Conservation (phyloP, 2,113 vertebrate species). For the Calonectris borealis region DNA sequence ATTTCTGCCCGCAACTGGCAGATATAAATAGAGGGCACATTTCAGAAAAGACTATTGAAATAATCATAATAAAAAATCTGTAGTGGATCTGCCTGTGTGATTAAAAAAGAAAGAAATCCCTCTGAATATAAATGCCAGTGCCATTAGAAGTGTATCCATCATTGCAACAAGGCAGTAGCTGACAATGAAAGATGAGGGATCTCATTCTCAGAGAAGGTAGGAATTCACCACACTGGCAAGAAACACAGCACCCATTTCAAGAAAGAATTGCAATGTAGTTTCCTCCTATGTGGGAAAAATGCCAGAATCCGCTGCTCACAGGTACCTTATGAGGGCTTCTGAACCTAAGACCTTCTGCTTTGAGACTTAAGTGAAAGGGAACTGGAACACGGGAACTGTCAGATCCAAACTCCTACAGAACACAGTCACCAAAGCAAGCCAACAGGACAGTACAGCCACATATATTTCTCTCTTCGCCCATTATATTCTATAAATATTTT, state of each 20-base stretch:
- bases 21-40: not conserved
- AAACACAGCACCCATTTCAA: not conserved
- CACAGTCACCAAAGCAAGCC: not conserved
- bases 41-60: not conserved
- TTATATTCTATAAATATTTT: not conserved
- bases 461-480: not conserved
- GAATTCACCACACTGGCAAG: not conserved
- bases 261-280: not conserved
- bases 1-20: not conserved
- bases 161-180: not conserved
- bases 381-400: not conserved
- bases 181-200: not conserved
- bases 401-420: not conserved
- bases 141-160: not conserved
- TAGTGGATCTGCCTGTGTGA: not conserved
- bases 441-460: not conserved
- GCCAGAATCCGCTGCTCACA: not conserved
- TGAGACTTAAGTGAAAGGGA: not conserved
- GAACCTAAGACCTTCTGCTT: not conserved
- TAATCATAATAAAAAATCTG: not conserved
- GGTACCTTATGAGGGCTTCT: not conserved
- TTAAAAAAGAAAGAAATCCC: conserved; percentile 2
- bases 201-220: not conserved
- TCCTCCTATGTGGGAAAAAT: not conserved
- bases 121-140: not conserved